Conservation (phyloP, 1,140 invertebrate species). For the Stegodyphus mimosarum region DNA sequence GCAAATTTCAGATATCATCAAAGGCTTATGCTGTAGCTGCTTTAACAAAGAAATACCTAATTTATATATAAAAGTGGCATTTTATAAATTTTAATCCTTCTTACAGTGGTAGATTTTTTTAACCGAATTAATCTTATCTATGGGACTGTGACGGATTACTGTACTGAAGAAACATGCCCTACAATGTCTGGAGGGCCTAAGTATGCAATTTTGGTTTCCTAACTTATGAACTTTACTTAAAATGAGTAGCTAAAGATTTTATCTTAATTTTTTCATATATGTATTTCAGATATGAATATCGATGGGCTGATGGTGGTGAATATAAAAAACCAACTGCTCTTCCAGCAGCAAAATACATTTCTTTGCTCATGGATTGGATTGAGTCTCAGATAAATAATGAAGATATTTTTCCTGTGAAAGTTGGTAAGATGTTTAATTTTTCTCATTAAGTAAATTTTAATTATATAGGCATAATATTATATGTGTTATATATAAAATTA, state of each 20-base stretch:
- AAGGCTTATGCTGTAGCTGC: no score
- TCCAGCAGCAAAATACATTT: constrained; percentile 90
- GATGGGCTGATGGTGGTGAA: constrained; percentile 88
- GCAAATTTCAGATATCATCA: no score
- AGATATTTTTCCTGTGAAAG: constrained; percentile 83
- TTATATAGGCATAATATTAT: no score
- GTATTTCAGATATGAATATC: constrained; percentile 81
- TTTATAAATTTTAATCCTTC: not conserved
- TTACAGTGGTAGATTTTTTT: constrained; percentile 89
- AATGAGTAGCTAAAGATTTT: not conserved
- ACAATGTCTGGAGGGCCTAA: constrained; percentile 87
- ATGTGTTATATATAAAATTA: no score
- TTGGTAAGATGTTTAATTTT: constrained; percentile 70
- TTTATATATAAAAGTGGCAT: not conserved
- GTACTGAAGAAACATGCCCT: constrained; percentile 86
- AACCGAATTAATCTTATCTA: constrained; percentile 95
- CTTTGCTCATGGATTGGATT: constrained; percentile 93
- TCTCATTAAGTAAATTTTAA: no score
- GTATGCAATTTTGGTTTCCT: constrained; percentile 16
- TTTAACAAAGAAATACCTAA: not conserved
- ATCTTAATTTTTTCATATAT: not conserved
- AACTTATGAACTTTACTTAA: not conserved
- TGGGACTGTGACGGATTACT: constrained; percentile 87
- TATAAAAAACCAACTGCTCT: constrained; percentile 91
- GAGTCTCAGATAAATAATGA: constrained; percentile 96